Conservation (phyloP, 2,888 invertebrate species). For the Volucella inanis region DNA sequence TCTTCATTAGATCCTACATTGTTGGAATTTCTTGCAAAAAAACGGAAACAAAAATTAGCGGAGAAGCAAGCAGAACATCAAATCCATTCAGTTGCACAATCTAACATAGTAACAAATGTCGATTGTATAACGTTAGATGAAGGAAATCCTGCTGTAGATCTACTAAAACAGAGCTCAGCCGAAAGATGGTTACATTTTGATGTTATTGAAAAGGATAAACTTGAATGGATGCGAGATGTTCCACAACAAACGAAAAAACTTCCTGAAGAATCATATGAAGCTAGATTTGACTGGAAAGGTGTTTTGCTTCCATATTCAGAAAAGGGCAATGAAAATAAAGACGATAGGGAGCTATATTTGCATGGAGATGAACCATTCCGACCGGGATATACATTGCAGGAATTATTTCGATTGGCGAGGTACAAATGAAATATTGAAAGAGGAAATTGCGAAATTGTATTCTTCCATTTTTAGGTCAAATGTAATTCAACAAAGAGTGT, state of each 20-base stretch:
- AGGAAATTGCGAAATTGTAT: too few relatives aligned
- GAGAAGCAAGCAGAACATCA: conserved; percentile 10
- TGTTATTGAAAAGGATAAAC: conserved; percentile 92
- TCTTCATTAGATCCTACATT: conserved; percentile 78
- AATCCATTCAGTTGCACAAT: neutral
- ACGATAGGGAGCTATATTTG: conserved; percentile 89
- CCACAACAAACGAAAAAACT: conserved; percentile 85
- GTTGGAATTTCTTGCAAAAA: conserved; percentile 78
- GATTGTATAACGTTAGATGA: conserved; percentile 61
- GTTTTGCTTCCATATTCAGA: conserved; percentile 89
- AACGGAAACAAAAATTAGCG: conserved; percentile 72
- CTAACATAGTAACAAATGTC: neutral
- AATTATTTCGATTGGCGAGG: conserved; percentile 91
- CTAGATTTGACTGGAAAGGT: conserved; percentile 92
- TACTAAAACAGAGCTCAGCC: conserved; percentile 85
- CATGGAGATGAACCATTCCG: conserved; percentile 96
- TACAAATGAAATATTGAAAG: conserved; percentile 70
- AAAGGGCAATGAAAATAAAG: conserved; percentile 85
- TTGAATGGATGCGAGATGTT: conserved; percentile 92
- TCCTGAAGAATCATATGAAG: conserved; percentile 88
- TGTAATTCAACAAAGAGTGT: conserved; percentile 91
- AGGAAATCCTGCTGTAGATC: conserved; percentile 84
- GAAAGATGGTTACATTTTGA: conserved; percentile 93
- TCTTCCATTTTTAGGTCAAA: conserved; percentile 84
- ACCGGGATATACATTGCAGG: conserved; percentile 95